Base-by-base conservation (phyloP, 35 echinoderm and acorn worm species). In the Acanthaster planci region DNA sequence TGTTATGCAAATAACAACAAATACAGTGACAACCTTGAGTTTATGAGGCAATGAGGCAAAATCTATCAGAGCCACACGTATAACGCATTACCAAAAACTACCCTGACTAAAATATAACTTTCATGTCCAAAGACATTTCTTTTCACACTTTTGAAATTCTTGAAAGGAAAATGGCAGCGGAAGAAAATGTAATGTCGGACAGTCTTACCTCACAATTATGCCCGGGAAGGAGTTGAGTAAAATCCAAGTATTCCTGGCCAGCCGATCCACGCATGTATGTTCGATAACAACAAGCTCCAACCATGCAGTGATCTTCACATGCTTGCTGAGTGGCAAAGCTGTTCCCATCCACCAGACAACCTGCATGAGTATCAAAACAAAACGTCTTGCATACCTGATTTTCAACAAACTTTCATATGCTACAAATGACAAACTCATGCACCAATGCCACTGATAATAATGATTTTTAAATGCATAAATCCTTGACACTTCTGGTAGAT, bases 201-300 rank as follows among this genome's bases (percentile, higher is more conserved):
- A 27, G 15, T 5, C 37, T 64, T 91, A 99, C 96, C 96, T 91
- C 37, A 86, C 96, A 99, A 17, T 37, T 99, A 29, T 85, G 80
- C 8, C 89, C 96, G 23, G 82, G 44, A 23, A 64, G 40, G 7
- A 95, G 75, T 12, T 85, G 80, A 47, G 84, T 77, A 37, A 79
- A 90, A 51, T 84, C 88, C 15, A 67, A n/a, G 18, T 79, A 95
- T 42, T 90, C 84, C 7, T 82, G 75, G 18, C 88, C 93, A 30
- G 57, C 37, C 30, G 82, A 36, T 35, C 67, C 76, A 12, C 85
- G 52, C 19, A 59, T 80, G 79, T 87, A 89, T 8, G 82, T 89
- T 2, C 96, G 76, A 72, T 92, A 81, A 60, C 96, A 99, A 77
- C 96, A 99, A 18, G 96, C 92, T 30, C 96, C 96, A 2, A 88